Evolutionary conservation across 2,888 invertebrate genomes (phyloP).

Genomic region (Argyra leucocephala): DNA sequence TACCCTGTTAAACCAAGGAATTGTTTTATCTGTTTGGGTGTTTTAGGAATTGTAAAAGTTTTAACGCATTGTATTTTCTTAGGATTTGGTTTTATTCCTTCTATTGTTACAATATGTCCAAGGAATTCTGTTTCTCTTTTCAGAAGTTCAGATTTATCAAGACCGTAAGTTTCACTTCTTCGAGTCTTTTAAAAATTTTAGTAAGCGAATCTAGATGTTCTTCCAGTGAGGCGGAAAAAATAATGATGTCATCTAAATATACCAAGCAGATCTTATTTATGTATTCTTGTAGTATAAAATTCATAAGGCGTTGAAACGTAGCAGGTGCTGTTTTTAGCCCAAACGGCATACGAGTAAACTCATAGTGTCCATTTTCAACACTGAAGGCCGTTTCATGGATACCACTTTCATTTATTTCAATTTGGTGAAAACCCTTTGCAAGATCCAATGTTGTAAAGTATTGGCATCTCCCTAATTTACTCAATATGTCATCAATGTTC

Average conservation of each 20-base stretch:
- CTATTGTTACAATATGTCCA: too few species aligned
- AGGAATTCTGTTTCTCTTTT: too few species aligned
- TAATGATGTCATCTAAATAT: constrained; percentile 28
- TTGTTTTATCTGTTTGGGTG: constrained; percentile 19
- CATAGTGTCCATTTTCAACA: constrained; percentile 19
- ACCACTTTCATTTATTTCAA: too few species aligned
- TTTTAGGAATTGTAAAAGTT: constrained; percentile 22
- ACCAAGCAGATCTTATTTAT: constrained; percentile 25
- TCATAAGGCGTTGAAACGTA: constrained; percentile 38
- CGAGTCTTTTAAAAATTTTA: constrained; percentile 21
- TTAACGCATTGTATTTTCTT: too few species aligned
- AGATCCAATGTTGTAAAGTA: constrained; percentile 15
- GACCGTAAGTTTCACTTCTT: constrained; percentile 17
- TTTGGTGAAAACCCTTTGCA: constrained; percentile 14
- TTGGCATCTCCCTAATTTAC: constrained; percentile 10
- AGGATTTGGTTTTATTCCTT: too few species aligned
- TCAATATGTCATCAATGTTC: constrained; percentile 14
- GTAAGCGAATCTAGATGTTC: constrained; percentile 21
- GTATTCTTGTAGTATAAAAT: constrained; percentile 30
- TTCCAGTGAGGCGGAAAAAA: constrained; percentile 22
- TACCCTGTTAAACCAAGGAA: constrained; percentile 21
- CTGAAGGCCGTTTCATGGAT: constrained; percentile 24
- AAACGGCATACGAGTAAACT: constrained; percentile 31
- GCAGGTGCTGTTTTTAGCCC: constrained; percentile 39
- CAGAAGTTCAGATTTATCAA: too few species aligned